phyloP scores from a whole-genome alignment of 2,888 invertebrate genomes.

The Anticlea derivata region DNA sequence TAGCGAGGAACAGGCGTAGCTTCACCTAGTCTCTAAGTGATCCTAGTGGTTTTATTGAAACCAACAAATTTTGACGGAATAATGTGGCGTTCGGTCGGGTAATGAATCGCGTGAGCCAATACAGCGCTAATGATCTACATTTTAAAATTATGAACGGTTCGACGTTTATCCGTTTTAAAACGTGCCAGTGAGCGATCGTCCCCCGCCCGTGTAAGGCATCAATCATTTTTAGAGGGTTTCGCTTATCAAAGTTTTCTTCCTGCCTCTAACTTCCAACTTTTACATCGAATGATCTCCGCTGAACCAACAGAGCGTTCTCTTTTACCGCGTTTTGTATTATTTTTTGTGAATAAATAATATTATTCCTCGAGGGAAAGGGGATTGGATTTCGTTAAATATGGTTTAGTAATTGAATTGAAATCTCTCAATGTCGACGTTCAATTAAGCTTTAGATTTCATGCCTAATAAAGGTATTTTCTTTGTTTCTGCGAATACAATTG shows the following conservation, averaged over 20 bases:
- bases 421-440: slow-evolving; percentile 84
- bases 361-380: slow-evolving; percentile 81
- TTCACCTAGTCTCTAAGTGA: too few species aligned
- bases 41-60: too few species aligned
- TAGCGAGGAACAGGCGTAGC: too few species aligned
- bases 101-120: slow-evolving; percentile 68
- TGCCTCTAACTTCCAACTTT: slow-evolving; percentile 75
- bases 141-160: slow-evolving; percentile 73
- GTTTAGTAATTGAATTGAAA: slow-evolving; percentile 85
- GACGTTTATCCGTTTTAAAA: slow-evolving; percentile 83
- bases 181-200: slow-evolving; percentile 62
- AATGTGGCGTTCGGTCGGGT: slow-evolving; percentile 56
- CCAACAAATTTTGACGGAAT: slow-evolving; percentile 12
- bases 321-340: slow-evolving; percentile 80
- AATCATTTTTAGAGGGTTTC: slow-evolving; percentile 85
- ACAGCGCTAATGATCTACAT: slow-evolving; percentile 79
- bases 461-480: slow-evolving; percentile 75
- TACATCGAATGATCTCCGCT: slow-evolving; percentile 80
- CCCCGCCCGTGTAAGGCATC: slow-evolving; percentile 70
- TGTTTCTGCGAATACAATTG: slow-evolving; percentile 70
- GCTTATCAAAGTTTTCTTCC: slow-evolving; percentile 82
- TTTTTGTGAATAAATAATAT: slow-evolving; percentile 84
- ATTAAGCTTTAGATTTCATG: slow-evolving; percentile 79
- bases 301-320: slow-evolving; percentile 79
- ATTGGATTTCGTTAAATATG: slow-evolving; percentile 85